Conservation (phyloP, 2,797 vertebrate genomes). For the Adrianichthys oophorus region DNA sequence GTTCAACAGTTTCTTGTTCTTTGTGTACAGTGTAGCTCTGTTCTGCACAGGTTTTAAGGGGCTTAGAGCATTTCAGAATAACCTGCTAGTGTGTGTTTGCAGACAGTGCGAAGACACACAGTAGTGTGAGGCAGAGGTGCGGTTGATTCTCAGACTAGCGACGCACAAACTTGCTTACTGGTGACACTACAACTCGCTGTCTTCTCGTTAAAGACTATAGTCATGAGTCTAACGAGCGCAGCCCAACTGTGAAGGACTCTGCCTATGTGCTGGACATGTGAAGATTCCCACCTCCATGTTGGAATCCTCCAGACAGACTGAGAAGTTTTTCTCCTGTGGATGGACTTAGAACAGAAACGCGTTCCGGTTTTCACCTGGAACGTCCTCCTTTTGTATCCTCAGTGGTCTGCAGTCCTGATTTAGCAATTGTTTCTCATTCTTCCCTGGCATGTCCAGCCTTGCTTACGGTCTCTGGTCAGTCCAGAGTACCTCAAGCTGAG, state of each 20-base stretch:
- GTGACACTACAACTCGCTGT: conserved; percentile 49
- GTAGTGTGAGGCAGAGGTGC: conserved; percentile 59
- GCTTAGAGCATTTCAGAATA: conserved; percentile 36
- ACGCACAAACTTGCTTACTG: conserved; percentile 59
- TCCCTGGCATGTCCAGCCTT: conserved; percentile 18
- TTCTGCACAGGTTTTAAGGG: conserved; percentile 40
- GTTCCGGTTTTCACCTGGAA: conserved; percentile 6
- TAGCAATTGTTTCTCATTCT: conserved; percentile 5
- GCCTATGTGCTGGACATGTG: conserved; percentile 68
- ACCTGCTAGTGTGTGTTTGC: conserved; percentile 25
- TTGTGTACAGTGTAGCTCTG: conserved; percentile 36
- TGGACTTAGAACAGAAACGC: neutral
- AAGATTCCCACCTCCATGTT: conserved; percentile 77
- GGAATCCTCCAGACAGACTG: conserved; percentile 67
- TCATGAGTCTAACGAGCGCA: conserved; percentile 41
- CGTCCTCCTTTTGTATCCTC: neutral
- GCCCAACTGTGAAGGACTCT: conserved; percentile 42
- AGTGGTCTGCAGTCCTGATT: conserved; percentile 1
- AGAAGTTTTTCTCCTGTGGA: no score
- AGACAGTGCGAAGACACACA: conserved; percentile 50
- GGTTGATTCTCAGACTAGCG: conserved; percentile 73
- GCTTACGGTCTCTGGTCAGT: conserved; percentile 49
- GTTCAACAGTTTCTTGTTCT: conserved; percentile 17
- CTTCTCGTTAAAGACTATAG: conserved; percentile 46
- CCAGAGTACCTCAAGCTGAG: conserved; percentile 68